Base-by-base conservation (phyloP, 2,888 invertebrate genomes). In the Chironomus tentans region DNA sequence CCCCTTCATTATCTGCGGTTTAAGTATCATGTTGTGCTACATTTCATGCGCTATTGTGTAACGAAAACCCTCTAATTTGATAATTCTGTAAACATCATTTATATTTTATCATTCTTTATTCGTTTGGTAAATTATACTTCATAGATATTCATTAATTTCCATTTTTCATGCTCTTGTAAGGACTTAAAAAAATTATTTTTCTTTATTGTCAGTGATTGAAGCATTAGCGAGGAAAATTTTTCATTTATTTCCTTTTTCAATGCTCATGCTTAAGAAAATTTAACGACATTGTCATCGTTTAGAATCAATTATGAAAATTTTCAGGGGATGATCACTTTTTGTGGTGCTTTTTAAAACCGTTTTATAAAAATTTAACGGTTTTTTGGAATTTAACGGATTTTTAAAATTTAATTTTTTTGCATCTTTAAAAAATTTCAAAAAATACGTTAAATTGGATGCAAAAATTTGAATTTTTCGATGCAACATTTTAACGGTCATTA, bases 71-170 rank as follows among this genome's bases (percentile, higher is more conserved):
- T 62, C 72, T 68, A 74, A 74, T 65, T 74, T 74, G 68, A 74
- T 74, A 74, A 74, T 68, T 74, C 48, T 74, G 65, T 74, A 46
- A 74, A 74, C 74, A 74, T 74, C 47, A 74, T 74, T 68, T 48
- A 74, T 74, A 48, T 48, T 74, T 74, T n/a, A 74, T 22, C n/a
- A 74, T 5, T 12, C 18, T 61, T 62, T 22, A 74, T 4, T 10
- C 18, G 28, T 62, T 22, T 28, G 56, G 50, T 22, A 72, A 72
- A 72, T 72, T 61, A 72, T 62, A 56, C 56, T 56, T 15, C 56
- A 56, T 56, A 28, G 62, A 21, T 62, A 21, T 62, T 62, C 21
- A 62, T 62, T 62, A 68, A 69, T 69, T 69, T 69, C 22, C 24
- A 21, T 65, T 65, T 56, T 24, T 65, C 4, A 24, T 65, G 21